These are phyloP conservation scores for Ailuropoda melanoleuca DNA, from an alignment of 2,113 vertebrate genomes.

Conservation along the genomic window DNA sequence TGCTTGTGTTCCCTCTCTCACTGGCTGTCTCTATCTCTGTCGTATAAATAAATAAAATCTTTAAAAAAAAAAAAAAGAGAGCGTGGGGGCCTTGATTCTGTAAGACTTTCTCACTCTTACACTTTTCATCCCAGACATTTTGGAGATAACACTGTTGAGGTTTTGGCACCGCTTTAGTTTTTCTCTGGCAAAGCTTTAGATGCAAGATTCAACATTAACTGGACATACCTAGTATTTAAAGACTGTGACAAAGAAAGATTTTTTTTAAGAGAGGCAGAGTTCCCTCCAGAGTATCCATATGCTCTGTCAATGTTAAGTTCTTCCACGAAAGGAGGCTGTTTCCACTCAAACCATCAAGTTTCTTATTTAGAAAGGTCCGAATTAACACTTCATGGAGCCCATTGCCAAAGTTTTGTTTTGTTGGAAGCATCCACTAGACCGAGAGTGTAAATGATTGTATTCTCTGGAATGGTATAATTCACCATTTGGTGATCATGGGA, in stretches of 20 bases:
- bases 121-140: not conserved
- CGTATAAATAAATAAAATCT: too few species aligned
- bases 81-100: not conserved
- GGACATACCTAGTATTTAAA: not conserved
- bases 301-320: not conserved
- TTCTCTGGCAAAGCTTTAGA: constrained; percentile 7
- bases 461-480: not conserved
- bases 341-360: not conserved
- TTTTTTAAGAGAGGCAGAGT: not conserved
- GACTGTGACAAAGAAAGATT: not conserved
- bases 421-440: not conserved
- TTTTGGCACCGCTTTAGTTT: not conserved
- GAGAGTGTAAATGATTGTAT: not conserved
- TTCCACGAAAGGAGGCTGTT: not conserved
- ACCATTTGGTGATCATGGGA: not conserved
- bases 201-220: not conserved
- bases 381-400: not conserved
- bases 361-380: not conserved
- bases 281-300: not conserved
- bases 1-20: too few species aligned
- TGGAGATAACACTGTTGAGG: not conserved
- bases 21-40: too few species aligned
- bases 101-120: not conserved
- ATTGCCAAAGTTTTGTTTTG: not conserved
- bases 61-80: too few species aligned